phyloP scores from a whole-genome alignment of 2,113 vertebrate genomes.

The Cheilinus undulatus region DNA sequence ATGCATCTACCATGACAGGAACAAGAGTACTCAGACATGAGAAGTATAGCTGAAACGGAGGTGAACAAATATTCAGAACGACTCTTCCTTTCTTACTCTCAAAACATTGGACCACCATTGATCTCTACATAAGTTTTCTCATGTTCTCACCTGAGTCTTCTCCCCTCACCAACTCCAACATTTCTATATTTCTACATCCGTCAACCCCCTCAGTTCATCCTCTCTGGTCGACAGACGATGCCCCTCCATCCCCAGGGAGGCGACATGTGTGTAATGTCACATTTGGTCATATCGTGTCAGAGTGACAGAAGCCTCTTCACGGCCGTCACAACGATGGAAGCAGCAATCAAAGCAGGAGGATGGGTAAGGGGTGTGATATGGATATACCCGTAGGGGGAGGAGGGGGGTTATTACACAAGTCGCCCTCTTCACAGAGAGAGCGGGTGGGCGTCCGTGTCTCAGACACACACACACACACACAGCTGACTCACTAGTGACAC shows the following conservation, averaged over 20 bases:
- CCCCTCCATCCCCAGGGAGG: slow-evolving; percentile 60
- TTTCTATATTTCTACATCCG: neutral
- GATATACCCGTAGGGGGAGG: slow-evolving; percentile 40
- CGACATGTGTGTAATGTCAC: slow-evolving; percentile 76
- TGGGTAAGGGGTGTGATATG: slow-evolving; percentile 53
- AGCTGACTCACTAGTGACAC: slow-evolving; percentile 81
- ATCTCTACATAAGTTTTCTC: neutral
- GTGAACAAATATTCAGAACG: slow-evolving; percentile 44
- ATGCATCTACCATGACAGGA: slow-evolving; percentile 36
- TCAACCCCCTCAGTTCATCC: neutral
- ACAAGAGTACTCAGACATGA: slow-evolving; percentile 11
- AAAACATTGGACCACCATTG: slow-evolving; percentile 1
- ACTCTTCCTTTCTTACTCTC: slow-evolving; percentile 40
- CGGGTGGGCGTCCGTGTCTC: slow-evolving; percentile 62
- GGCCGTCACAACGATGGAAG: slow-evolving; percentile 75
- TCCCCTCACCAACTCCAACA: neutral
- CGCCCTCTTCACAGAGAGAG: slow-evolving; percentile 47
- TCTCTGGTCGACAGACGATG: slow-evolving; percentile 52
- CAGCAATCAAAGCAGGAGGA: slow-evolving; percentile 62
- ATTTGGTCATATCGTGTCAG: slow-evolving; percentile 61
- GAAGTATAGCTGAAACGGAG: slow-evolving; percentile 35
- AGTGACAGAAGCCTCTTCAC: slow-evolving; percentile 62
- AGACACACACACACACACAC: slow-evolving; percentile 45
- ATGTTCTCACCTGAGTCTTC: neutral
- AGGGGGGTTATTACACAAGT: slow-evolving; percentile 59